These are phyloP conservation scores for Pseudococcus jackbeardsleyi DNA, from an alignment of 2,888 invertebrate genomes.

Conservation along the genomic window DNA sequence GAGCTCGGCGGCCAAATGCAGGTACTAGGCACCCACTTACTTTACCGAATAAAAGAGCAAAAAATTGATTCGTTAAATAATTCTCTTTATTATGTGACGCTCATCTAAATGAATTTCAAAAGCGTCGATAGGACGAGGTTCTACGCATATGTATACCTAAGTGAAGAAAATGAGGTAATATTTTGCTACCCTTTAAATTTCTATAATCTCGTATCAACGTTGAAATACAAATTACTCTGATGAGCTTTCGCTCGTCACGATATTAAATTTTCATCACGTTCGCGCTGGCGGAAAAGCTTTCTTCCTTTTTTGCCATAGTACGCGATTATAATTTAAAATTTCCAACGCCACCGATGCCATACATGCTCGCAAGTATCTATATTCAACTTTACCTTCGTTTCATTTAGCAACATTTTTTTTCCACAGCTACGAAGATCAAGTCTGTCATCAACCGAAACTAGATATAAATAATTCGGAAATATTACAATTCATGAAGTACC, in stretches of 20 bases:
- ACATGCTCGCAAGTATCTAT: too few relatives aligned
- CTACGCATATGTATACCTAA: too few relatives aligned
- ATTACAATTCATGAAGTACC: constrained; percentile 78
- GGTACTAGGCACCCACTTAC: neutral
- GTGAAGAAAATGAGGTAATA: too few relatives aligned
- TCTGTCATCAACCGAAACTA: constrained; percentile 78
- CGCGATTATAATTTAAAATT: too few relatives aligned
- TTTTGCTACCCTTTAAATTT: neutral
- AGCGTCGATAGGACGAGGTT: neutral
- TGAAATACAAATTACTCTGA: too few relatives aligned
- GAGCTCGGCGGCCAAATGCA: neutral
- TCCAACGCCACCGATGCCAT: too few relatives aligned
- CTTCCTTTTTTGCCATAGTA: too few relatives aligned
- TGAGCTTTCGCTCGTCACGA: too few relatives aligned
- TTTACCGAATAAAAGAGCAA: neutral
- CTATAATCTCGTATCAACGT: neutral
- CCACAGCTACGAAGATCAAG: constrained; percentile 55
- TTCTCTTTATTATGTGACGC: neutral
- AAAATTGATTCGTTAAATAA: neutral
- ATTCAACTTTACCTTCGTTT: too few relatives aligned
- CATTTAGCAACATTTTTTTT: too few relatives aligned
- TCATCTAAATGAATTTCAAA: constrained; percentile 9
- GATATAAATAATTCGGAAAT: constrained; percentile 81
- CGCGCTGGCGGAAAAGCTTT: too few relatives aligned
- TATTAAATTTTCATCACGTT: neutral